A percentile compares a stretch with the other conserved stretches of the same genome.
Evolutionary conservation across 2,888 invertebrate species (phyloP).

Genomic region (Phyllotreta cruciferae): DNA sequence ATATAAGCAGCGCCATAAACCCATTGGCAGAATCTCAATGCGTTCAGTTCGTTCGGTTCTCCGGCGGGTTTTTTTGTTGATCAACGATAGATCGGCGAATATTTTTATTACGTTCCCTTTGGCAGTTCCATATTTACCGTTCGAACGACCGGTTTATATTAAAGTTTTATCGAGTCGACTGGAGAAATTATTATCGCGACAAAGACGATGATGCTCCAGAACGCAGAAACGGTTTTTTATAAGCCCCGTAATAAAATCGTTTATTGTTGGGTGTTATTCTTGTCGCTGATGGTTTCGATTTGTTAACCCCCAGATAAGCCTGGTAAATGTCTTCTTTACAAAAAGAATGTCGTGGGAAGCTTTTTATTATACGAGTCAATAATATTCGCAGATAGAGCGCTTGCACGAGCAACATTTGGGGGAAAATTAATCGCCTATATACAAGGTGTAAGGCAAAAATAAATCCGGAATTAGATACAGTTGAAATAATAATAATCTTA

Average conservation of each 20-base stretch:
- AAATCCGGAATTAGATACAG: background rate
- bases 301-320: no score
- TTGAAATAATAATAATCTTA: conserved; percentile 4
- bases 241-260: background rate
- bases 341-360: no score
- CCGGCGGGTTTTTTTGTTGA: conserved; percentile 49
- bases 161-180: conserved; percentile 29
- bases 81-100: conserved; percentile 46
- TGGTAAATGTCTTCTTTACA: no score
- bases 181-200: conserved; percentile 22
- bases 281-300: no score
- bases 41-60: conserved; percentile 43
- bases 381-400: no score
- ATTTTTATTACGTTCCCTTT: conserved; percentile 49
- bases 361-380: no score
- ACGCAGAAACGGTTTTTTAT: conserved; percentile 12
- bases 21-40: conserved; percentile 58
- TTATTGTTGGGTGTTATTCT: no score
- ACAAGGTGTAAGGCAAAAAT: no score
- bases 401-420: no score
- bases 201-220: conserved; percentile 3
- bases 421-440: no score
- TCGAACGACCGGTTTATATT: conserved; percentile 32
- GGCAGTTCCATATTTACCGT: conserved; percentile 41
- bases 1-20: conserved; percentile 59